Evolutionary conservation across 2,113 vertebrate genomes (phyloP).

Genomic region (Takifugu bimaculatus): DNA sequence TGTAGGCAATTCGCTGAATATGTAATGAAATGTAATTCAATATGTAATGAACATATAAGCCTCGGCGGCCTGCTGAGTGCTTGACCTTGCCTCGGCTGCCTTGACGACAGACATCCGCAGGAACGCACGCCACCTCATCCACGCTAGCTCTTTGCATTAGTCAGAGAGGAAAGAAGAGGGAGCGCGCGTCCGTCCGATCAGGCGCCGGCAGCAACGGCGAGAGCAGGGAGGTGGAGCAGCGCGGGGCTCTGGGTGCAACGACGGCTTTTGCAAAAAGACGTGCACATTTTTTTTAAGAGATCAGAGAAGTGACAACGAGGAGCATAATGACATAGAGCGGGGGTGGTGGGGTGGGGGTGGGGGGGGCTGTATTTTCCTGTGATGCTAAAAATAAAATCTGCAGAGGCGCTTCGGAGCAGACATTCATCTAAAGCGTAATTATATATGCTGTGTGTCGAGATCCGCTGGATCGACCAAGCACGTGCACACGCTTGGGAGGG

Average conservation of each 20-base stretch:
- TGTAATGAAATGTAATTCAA: slow-evolving; percentile 11
- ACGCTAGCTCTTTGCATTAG: background rate
- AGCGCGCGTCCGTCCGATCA: slow-evolving; percentile 24
- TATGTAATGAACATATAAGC: slow-evolving; percentile 48
- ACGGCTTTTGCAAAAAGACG: no score
- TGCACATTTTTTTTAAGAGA: slow-evolving; percentile 36
- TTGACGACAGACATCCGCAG: slow-evolving; percentile 40
- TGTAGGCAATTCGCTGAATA: slow-evolving; percentile 41
- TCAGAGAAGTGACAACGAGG: slow-evolving; percentile 50
- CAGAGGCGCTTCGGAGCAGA: slow-evolving; percentile 59
- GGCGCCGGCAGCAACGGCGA: slow-evolving; percentile 45
- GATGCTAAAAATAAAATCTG: slow-evolving; percentile 75
- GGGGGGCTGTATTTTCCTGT: slow-evolving; percentile 50
- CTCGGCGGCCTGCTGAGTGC: slow-evolving; percentile 32
- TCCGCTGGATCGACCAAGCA: background rate
- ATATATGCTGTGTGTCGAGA: slow-evolving; percentile 18
- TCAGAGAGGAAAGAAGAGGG: slow-evolving; percentile 27
- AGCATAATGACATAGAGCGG: slow-evolving; percentile 22
- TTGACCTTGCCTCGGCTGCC: slow-evolving; percentile 59
- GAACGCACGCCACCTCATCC: slow-evolving; percentile 30
- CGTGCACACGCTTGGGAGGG: slow-evolving; percentile 5
- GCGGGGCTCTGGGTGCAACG: no score
- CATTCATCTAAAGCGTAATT: slow-evolving; percentile 54
- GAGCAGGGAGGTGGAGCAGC: slow-evolving; percentile 29
- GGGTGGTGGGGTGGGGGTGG: background rate